phyloP scores from a whole-genome alignment of 1,140 invertebrate genomes.

The Rhopalosiphum maidis region DNA sequence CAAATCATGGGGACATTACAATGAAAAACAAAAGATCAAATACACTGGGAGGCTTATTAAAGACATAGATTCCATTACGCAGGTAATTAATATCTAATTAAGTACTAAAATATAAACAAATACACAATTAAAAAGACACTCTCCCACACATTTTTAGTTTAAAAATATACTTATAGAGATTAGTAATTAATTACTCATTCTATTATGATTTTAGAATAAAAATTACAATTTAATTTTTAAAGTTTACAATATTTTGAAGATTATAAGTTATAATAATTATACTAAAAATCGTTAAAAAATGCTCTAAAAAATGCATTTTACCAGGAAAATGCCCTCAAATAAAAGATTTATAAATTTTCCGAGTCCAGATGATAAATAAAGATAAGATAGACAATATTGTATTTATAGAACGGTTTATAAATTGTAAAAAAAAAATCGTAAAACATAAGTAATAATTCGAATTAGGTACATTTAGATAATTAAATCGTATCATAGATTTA shows the following conservation, averaged over 20 bases:
- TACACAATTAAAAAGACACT: neutral
- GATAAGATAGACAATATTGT: no score
- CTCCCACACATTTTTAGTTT: neutral
- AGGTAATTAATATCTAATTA: conserved; percentile 4
- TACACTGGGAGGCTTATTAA: conserved; percentile 42
- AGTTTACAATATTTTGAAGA: neutral
- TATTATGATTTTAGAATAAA: neutral
- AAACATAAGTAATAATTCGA: no score
- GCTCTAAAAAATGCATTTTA: no score
- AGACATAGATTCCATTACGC: conserved; percentile 19
- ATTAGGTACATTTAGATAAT: no score
- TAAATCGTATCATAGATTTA: no score
- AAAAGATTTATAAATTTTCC: no score
- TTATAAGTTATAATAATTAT: neutral
- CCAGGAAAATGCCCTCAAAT: no score
- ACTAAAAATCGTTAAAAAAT: no score
- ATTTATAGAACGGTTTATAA: no score
- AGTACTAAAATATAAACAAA: neutral
- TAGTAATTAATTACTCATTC: neutral
- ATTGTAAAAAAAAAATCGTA: no score
- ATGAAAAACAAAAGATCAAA: conserved; percentile 47
- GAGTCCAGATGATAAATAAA: no score
- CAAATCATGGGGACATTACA: conserved; percentile 42
- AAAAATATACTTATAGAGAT: neutral
- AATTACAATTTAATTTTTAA: neutral